Evolutionary conservation across 2,888 invertebrate species (phyloP), one percentile per base, ranked within the genome.

Genomic region (Sisyra nigra): DNA sequence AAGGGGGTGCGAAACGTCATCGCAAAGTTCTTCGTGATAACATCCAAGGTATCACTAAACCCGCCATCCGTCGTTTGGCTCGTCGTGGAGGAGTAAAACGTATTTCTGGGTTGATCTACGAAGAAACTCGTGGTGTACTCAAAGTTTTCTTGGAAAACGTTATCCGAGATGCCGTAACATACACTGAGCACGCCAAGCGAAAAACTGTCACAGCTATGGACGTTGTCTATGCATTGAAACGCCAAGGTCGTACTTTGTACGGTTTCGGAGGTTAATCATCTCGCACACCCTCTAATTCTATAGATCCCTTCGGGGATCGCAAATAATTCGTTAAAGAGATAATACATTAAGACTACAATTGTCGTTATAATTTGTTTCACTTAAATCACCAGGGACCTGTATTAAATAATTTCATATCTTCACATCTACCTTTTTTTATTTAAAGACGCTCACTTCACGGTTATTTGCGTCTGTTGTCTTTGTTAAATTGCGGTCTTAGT

Each of bases 121-220:
- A 52, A 48, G 53, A 53, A 45, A 53, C 52, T n/a, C 46, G 52
- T 30, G 52, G 51, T 35, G 51, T 52, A 82, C 24, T 24, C 7
- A 55, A 51, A 53, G 77, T 83, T 1, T 89, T 88, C 58, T 68
- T 88, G 46, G 84, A 85, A 58, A 84, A 83, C 57, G 83, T 86
- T 0, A 83, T 87, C 52, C 70, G 81, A 36, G 85, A 85, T 56
- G 83, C 85, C n/a, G 84, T 85, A 41, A 85, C 83, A 3, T 86
- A 85, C 61, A 86, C 85, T 1, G 85, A 87, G 56, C 85, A 88
- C 57, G 86, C 86, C 30, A 88, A 87, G 62, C 68, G 86, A 52
- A 88, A 88, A 66, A 88, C 86, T 1, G 86, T 87, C 36, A 87
- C 85, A 0, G 84, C 85, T 11, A 86, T 87, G 86, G 86, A 87